Percentiles rank a stretch among this genome's conserved stretches.
These are phyloP conservation scores for Anoplopoma fimbria DNA, from an alignment of 2,113 vertebrate species.

Conservation along the genomic window DNA sequence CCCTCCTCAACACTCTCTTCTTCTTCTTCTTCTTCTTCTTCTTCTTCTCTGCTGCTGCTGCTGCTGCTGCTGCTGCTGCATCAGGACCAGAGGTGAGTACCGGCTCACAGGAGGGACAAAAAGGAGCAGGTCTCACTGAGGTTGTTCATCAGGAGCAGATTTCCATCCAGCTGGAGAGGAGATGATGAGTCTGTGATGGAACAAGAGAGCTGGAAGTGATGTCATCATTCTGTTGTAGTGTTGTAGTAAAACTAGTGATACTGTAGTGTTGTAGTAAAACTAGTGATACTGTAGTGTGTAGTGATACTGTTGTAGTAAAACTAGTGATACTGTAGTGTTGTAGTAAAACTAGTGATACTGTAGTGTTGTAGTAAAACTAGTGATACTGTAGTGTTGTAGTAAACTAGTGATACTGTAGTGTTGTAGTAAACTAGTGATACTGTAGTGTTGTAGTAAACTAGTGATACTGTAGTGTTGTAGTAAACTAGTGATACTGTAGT, in stretches of 20 bases:
- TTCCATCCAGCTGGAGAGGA: background rate
- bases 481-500: background rate
- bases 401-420: background rate
- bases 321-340: background rate
- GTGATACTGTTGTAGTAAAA: background rate
- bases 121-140: background rate
- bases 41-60: slow-evolving; percentile 64
- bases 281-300: background rate
- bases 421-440: background rate
- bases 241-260: background rate
- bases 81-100: slow-evolving; percentile 85
- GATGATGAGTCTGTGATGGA: background rate
- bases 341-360: background rate
- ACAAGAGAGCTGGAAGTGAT: background rate
- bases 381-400: background rate
- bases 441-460: too few relatives aligned
- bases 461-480: background rate
- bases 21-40: too few relatives aligned
- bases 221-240: too few relatives aligned
- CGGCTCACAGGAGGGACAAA: background rate
- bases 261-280: background rate
- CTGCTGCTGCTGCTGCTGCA: slow-evolving; percentile 8
- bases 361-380: background rate
- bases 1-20: slow-evolving; percentile 73
- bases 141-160: background rate